Evolutionary conservation across 2,797 vertebrate genomes (phyloP), one percentile per base, ranked within the genome.

Genomic region (Phrynocephalus guinanensis): DNA sequence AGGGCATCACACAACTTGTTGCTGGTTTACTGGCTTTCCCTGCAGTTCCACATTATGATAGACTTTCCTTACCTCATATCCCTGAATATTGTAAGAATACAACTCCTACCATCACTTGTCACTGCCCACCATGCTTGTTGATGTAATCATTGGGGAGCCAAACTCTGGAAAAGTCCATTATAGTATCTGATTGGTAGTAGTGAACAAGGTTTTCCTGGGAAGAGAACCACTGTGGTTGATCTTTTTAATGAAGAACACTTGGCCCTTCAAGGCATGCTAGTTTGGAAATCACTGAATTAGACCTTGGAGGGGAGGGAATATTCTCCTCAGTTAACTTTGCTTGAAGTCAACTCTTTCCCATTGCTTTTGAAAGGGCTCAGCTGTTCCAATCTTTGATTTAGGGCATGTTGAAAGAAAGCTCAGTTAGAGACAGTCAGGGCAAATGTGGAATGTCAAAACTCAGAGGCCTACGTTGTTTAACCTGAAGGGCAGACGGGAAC

Each of bases 331-430:
- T 82, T 72, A 66, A 16, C 28, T 75, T 48, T 87, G 20, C 52
- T 86, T 80, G 75, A 81, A 75, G 24, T 38, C 28, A 52, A 52
- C 33, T 60, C 26, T 70, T 85, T 82, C 80, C 60, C 78, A 85
- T 85, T 85, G 84, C 87, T 80, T 84, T 85, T 85, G 38, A 81
- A 85, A 88, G 18, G 76, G 82, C 79, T 44, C 48, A 60, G 50
- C 83, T 81, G 44, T 85, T 88, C 38, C 78, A 82, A 16, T 11
- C 83, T 84, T 72, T 85, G 78, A 88, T 85, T 88, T 76, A 88
- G 71, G 70, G 72, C 83, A 76, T 77, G 71, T 68, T 88, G 87
- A 88, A 88, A 82, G 87, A 88, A 88, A 85, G 60, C 77, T 79
- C 83, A 88, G 87, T 75, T 79, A 81, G 83, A 83, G 86, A 87